Percentiles rank a stretch among this genome's conserved stretches.
These are phyloP conservation scores for Gastrophysa polygoni DNA, from an alignment of 2,888 invertebrate genomes.

Conservation along the genomic window DNA sequence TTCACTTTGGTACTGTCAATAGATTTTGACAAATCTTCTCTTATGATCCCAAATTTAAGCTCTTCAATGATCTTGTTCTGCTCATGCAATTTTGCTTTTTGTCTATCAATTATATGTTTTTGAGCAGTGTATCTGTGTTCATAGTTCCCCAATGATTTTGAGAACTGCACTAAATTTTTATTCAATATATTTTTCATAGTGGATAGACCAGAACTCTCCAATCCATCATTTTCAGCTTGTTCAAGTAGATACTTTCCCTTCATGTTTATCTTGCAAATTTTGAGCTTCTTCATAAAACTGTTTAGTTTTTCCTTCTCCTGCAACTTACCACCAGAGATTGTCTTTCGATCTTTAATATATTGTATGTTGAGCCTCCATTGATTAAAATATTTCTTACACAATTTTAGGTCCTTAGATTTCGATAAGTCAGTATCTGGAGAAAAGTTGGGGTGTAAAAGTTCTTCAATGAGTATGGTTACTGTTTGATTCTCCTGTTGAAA, in stretches of 20 bases:
- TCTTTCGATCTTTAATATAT: slow-evolving; percentile 31
- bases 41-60: slow-evolving; percentile 71
- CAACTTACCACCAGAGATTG: slow-evolving; percentile 22
- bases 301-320: slow-evolving; percentile 45
- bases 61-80: slow-evolving; percentile 77
- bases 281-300: slow-evolving; percentile 44
- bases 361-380: slow-evolving; percentile 38
- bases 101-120: slow-evolving; percentile 73
- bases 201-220: neutral
- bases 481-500: neutral
- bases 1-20: slow-evolving; percentile 64
- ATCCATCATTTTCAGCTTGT: neutral
- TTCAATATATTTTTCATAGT: neutral
- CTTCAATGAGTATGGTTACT: slow-evolving; percentile 10
- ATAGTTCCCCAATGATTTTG: slow-evolving; percentile 28
- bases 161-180: neutral
- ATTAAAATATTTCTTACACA: slow-evolving; percentile 38
- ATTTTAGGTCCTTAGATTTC: neutral
- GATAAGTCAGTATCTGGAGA: neutral
- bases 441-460: neutral
- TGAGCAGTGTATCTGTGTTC: slow-evolving; percentile 67
- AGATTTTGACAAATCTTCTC: slow-evolving; percentile 68
- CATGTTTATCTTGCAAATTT: slow-evolving; percentile 34
- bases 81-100: slow-evolving; percentile 72
- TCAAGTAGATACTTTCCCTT: slow-evolving; percentile 15